Evolutionary conservation across 2,113 vertebrate genomes (phyloP), one percentile per base, ranked within the genome.

Genomic region (Petaurus breviceps): DNA sequence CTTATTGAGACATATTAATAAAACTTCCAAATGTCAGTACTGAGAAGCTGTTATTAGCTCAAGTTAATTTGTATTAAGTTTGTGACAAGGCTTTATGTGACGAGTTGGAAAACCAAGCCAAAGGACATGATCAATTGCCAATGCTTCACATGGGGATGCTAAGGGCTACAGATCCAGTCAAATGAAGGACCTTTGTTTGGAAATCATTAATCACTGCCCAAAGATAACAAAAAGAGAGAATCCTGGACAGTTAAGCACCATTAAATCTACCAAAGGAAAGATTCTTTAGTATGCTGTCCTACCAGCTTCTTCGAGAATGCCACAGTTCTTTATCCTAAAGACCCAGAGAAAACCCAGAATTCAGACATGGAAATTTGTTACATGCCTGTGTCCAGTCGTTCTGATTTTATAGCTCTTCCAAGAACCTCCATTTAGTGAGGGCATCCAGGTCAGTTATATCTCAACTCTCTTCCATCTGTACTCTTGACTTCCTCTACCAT

Each of bases 361-460:
- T n/a, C 68, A 77, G 37, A 77, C 16, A n/a, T 22, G 16, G 14
- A 43, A n/a, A 37, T 77, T 77, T 12, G 5, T 22, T 77, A 1
- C 16, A 77, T 1, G 0, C 5, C 37, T 37, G 4, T n/a, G 16
- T 2, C 4, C 10, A 11, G 9, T 68, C 11, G 3, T n/a, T 77
- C 37, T 43, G 5, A 77, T 77, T 77, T n/a, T n/a, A 77, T 22
- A 77, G 4, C 37, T 77, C 37, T 43, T 22, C 37, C 1, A 77
- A 43, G 37, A 77, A 77, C 19, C 37, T 77, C 19, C 37, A 22
- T 19, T 7, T 77, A 77, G 19, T 16, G 14, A 77, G 1, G 37
- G 5, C 6, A 22, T 77, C 4, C 37, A 77, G 31, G 16, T 8
- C 16, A 19, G 37, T 43, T 12, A n/a, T 77, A 43, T 43, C 37